phyloP scores from a whole-genome alignment of 2,888 invertebrate species.

The Drosophila peninsularis region DNA sequence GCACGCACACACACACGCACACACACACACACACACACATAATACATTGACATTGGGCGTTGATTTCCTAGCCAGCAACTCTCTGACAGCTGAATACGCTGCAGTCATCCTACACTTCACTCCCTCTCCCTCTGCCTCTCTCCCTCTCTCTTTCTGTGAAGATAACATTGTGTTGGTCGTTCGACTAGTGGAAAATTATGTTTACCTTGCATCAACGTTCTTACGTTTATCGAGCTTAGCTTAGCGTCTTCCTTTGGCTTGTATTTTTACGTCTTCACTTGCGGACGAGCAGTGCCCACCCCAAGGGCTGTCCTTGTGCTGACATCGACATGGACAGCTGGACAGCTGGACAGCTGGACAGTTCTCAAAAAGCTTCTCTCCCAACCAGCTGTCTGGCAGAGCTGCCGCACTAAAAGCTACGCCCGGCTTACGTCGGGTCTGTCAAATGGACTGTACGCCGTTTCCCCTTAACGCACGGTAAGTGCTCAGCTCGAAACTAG shows the following conservation, averaged over 20 bases:
- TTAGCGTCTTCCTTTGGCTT: constrained; percentile 34
- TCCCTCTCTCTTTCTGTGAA: neutral
- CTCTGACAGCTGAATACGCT: constrained; percentile 42
- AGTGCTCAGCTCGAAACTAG: neutral
- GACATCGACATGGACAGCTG: constrained; percentile 32
- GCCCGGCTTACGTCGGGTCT: constrained; percentile 42
- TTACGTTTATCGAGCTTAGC: constrained; percentile 50
- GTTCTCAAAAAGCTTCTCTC: neutral
- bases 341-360: neutral
- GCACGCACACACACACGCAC: neutral
- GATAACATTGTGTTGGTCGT: constrained; percentile 34
- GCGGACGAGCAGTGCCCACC: too few relatives aligned
- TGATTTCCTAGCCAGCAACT: constrained; percentile 47
- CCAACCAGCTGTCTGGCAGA: constrained; percentile 32
- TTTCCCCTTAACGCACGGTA: constrained; percentile 3
- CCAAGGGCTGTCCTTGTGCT: constrained; percentile 15
- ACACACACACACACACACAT: neutral
- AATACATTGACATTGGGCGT: constrained; percentile 30
- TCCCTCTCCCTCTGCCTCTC: neutral
- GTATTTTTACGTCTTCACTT: constrained; percentile 39
- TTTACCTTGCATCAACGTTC: constrained; percentile 65
- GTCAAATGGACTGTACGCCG: constrained; percentile 39
- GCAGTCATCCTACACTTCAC: neutral
- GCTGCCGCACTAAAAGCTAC: constrained; percentile 35
- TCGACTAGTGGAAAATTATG: constrained; percentile 66